phyloP scores from a whole-genome alignment of 2,888 invertebrate species.

The Podotricha telesiphe region DNA sequence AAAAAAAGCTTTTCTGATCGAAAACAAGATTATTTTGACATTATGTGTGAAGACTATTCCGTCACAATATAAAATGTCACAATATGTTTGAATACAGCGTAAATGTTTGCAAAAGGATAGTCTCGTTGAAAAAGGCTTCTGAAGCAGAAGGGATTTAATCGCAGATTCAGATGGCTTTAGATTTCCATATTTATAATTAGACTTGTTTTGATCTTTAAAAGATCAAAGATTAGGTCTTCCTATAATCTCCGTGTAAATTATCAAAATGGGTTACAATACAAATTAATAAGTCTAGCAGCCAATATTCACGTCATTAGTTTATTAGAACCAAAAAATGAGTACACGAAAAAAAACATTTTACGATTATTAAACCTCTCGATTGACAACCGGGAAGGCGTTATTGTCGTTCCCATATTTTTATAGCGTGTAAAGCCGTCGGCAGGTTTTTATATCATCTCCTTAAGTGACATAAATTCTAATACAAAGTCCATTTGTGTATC shows the following conservation, averaged over 20 bases:
- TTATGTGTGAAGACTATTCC: too few relatives aligned
- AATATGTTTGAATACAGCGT: too few relatives aligned
- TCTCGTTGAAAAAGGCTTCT: too few relatives aligned
- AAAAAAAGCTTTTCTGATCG: too few relatives aligned
- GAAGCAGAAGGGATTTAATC: too few relatives aligned
- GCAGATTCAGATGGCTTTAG: too few relatives aligned
- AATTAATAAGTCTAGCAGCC: conserved; percentile 6
- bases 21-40: too few relatives aligned
- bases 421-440: conserved; percentile 82
- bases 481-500: conserved; percentile 84
- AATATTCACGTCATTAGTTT: conserved; percentile 15
- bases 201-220: conserved; percentile 3
- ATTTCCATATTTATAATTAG: conserved; percentile 1
- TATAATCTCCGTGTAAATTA: not conserved
- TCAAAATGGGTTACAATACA: not conserved
- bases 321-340: conserved; percentile 52
- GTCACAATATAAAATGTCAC: too few relatives aligned
- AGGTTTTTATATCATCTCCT: conserved; percentile 81
- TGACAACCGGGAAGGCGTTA: conserved; percentile 81
- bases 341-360: conserved; percentile 80
- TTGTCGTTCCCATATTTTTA: conserved; percentile 81
- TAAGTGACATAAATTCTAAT: conserved; percentile 84
- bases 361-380: conserved; percentile 80
- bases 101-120: too few relatives aligned
- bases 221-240: not conserved